Conservation (phyloP, 2,113 vertebrate species). For the Cebidichthys violaceus region DNA sequence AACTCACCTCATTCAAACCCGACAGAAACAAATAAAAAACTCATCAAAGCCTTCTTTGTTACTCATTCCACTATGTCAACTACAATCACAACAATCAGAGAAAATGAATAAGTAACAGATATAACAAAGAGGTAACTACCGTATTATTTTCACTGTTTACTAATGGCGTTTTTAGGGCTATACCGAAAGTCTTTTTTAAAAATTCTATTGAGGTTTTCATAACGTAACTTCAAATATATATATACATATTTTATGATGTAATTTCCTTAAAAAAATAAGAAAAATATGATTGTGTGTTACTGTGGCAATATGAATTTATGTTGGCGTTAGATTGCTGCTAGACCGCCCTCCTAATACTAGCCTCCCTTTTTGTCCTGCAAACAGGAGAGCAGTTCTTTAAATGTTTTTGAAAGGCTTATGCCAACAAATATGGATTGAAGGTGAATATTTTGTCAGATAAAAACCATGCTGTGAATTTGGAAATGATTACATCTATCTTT, state of each 20-base stretch:
- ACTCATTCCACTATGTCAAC: not conserved
- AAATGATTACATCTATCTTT: not conserved
- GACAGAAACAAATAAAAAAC: not conserved
- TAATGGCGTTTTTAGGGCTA: not conserved
- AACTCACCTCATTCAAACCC: not conserved
- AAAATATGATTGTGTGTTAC: not conserved
- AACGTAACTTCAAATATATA: not conserved
- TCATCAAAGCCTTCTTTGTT: not conserved
- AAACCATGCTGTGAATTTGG: too few relatives aligned
- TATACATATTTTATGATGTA: not conserved
- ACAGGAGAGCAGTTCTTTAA: not conserved
- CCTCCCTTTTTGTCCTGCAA: not conserved
- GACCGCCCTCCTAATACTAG: not conserved
- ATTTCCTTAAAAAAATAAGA: not conserved
- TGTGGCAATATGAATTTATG: not conserved
- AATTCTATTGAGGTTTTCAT: not conserved
- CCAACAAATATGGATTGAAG: not conserved
- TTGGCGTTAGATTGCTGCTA: not conserved
- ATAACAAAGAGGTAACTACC: not conserved
- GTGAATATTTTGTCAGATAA: too few relatives aligned
- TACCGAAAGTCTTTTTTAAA: too few relatives aligned
- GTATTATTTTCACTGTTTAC: not conserved
- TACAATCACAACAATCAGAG: not conserved
- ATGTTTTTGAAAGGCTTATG: not conserved
- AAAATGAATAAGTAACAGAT: not conserved